Conservation (phyloP, 2,797 vertebrate species). For the Bradypus variegatus region DNA sequence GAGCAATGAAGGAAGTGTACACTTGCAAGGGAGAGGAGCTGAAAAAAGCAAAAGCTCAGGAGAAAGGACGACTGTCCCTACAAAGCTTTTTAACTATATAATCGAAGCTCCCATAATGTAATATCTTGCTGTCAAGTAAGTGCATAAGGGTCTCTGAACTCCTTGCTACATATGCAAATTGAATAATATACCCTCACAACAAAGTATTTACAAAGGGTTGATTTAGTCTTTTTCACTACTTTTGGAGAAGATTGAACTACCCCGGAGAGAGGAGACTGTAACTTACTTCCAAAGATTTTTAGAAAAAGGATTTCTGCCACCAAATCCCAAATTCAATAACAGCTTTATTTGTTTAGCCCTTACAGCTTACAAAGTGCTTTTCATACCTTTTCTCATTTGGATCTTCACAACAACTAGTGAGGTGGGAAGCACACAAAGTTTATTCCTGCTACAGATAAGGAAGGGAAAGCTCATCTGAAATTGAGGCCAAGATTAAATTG, state of each 20-base stretch:
- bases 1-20: background rate
- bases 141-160: background rate
- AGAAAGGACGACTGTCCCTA: background rate
- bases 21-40: background rate
- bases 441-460: background rate
- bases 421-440: background rate
- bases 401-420: background rate
- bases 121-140: background rate
- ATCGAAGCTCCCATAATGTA: background rate
- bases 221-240: background rate
- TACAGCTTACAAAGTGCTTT: slow-evolving; percentile 37
- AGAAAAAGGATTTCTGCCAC: background rate
- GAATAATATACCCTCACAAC: background rate
- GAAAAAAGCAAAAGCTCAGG: background rate
- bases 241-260: slow-evolving; percentile 3
- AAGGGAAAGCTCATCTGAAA: background rate
- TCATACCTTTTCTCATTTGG: slow-evolving; percentile 14
- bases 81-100: background rate
- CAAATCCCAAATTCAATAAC: background rate
- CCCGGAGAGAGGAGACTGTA: background rate
- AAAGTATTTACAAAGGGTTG: background rate
- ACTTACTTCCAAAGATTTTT: background rate
- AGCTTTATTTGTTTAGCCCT: slow-evolving; percentile 33
- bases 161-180: background rate
- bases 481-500: background rate